These are phyloP conservation scores for Hypomecis atomaria DNA, from an alignment of 2,888 invertebrate genomes.

Conservation along the genomic window DNA sequence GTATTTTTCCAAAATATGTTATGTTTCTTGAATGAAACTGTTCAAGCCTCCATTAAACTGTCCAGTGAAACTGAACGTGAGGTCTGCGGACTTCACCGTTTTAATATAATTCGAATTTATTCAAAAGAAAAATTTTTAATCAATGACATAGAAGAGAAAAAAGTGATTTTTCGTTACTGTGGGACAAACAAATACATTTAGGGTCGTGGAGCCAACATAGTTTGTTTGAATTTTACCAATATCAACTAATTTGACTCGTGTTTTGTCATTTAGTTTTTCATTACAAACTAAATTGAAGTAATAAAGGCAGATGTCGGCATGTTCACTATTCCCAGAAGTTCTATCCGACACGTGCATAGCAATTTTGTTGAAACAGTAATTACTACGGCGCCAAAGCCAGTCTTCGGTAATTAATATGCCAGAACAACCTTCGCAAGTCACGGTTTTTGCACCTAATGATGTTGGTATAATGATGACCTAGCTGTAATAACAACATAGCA, in stretches of 20 bases:
- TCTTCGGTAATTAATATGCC: slow-evolving; percentile 22
- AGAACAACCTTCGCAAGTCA: slow-evolving; percentile 30
- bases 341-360: slow-evolving; percentile 11
- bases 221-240: no score
- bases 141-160: no score
- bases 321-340: slow-evolving; percentile 12
- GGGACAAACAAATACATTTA: no score
- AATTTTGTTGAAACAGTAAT: slow-evolving; percentile 16
- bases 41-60: no score
- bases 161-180: no score
- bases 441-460: slow-evolving; percentile 23
- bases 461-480: slow-evolving; percentile 24
- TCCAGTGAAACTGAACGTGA: no score
- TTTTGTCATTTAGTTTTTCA: neutral
- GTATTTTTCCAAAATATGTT: no score
- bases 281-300: neutral
- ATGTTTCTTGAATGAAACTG: no score
- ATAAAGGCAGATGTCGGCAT: neutral
- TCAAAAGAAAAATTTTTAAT: no score
- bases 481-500: slow-evolving; percentile 27
- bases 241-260: neutral
- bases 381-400: slow-evolving; percentile 21
- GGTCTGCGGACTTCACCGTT: no score
- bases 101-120: no score
- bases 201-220: no score